Evolutionary conservation across 2,888 invertebrate genomes (phyloP).

Genomic region (Cephus sareptanus): DNA sequence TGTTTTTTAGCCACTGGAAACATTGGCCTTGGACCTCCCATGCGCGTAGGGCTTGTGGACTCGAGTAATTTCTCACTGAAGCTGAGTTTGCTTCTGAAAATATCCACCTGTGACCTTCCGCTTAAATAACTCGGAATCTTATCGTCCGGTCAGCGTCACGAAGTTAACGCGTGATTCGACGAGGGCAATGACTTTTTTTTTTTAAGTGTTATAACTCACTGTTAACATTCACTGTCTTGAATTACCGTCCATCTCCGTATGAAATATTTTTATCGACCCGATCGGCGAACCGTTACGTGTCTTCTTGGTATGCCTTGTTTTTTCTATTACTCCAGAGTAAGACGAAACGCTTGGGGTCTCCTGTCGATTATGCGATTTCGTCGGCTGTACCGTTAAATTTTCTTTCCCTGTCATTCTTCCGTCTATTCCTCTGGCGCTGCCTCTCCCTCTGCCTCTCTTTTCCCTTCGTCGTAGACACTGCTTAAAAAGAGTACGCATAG

Average conservation of each 20-base stretch:
- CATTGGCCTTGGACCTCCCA: not conserved
- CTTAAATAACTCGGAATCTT: slow-evolving; percentile 3
- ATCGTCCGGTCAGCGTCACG: not conserved
- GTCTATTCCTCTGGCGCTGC: slow-evolving; percentile 2
- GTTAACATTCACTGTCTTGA: not conserved
- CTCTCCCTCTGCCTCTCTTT: not conserved
- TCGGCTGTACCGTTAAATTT: not conserved
- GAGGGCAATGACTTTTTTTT: not conserved
- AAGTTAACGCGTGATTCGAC: not conserved
- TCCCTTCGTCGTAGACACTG: slow-evolving; percentile 3
- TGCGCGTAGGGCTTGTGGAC: not conserved
- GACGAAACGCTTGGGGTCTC: not conserved
- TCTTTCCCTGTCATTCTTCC: not conserved
- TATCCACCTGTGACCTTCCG: slow-evolving; percentile 5
- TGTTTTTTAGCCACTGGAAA: not conserved
- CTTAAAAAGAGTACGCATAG: slow-evolving; percentile 8
- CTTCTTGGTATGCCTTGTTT: not conserved
- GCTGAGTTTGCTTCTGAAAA: not conserved
- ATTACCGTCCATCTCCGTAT: not conserved
- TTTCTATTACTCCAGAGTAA: not conserved
- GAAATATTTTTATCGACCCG: not conserved
- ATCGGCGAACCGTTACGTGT: not conserved
- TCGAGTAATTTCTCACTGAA: not conserved
- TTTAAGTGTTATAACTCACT: not conserved
- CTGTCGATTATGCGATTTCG: not conserved